Evolutionary conservation across 1,140 invertebrate genomes (phyloP).

Genomic region (Metaphire vulgaris): DNA sequence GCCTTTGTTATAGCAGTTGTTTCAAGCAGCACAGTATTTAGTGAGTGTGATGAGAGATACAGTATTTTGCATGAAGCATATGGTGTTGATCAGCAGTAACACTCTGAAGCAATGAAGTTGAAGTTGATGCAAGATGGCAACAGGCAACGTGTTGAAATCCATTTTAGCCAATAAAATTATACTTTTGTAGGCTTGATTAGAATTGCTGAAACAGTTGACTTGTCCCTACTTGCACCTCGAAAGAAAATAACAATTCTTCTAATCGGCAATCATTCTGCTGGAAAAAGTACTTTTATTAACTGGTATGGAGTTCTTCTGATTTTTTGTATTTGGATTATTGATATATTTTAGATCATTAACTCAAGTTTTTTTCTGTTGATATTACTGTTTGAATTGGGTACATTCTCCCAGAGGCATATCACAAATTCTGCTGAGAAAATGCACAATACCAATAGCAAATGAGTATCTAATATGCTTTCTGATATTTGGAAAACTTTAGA

Average conservation of each 20-base stretch:
- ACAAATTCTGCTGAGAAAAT: background rate
- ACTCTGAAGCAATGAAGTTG: too few relatives aligned
- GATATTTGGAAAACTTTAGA: too few relatives aligned
- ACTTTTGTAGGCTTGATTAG: conserved; percentile 56
- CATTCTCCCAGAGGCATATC: background rate
- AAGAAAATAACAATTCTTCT: conserved; percentile 60
- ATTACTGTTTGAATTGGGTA: background rate
- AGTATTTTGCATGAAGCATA: too few relatives aligned
- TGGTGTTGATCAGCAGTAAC: too few relatives aligned
- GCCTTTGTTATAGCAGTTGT: too few relatives aligned
- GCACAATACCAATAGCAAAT: background rate
- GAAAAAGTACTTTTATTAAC: conserved; percentile 62
- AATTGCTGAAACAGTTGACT: conserved; percentile 55
- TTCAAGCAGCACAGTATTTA: too few relatives aligned
- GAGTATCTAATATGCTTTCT: background rate
- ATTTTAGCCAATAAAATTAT: too few relatives aligned
- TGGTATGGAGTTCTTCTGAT: conserved; percentile 52
- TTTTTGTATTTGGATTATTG: background rate
- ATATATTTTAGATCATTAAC: background rate
- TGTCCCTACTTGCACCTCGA: conserved; percentile 56
- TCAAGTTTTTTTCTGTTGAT: background rate
- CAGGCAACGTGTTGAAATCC: too few relatives aligned
- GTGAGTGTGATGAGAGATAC: too few relatives aligned
- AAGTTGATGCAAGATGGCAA: too few relatives aligned
- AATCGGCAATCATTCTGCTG: conserved; percentile 62